Evolutionary conservation across 2,797 vertebrate genomes (phyloP), one percentile per base, ranked within the genome.

Genomic region (Halcyon badia): DNA sequence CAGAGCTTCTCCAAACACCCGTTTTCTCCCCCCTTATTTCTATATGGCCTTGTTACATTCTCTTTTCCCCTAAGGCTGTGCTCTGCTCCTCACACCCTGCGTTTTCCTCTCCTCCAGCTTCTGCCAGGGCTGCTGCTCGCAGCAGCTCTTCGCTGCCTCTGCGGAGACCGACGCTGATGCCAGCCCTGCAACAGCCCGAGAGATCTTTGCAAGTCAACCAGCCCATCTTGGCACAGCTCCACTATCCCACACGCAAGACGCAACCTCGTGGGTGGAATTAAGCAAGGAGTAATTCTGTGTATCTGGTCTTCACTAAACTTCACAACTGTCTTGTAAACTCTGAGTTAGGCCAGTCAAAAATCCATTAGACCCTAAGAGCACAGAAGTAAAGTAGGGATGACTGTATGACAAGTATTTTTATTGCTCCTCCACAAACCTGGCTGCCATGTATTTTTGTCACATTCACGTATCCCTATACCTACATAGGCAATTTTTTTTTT

Each of bases 181-280:
- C 66, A 58, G 58, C 46, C 1, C 0, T 14, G 57, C 54, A 91
- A 75, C 0, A 0, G 57, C 54, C 54, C 33, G 25, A 90, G n/a
- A 90, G 39, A 81, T 25, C 77, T 79, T 73, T 20, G 72, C 35
- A 62, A 44, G 56, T 48, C 85, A 89, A 57, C 46, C 81, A 83
- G 41, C 33, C 83, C 70, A 42, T 25, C 42, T 0, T 85, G 69
- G 70, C 90, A 90, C 3, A 83, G 78, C 61, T 85, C 88, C 0
- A 0, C 84, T 83, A 68, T 28, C 44, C 75, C 18, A 0, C 70
- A 39, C 1, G 1, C 42, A 65, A 80, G 75, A 52, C 31, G 57
- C 69, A 82, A 93, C 90, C 33, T 60, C 60, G 68, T 22, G 49
- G 56, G 56, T 87, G 64, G 77, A 95, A 91, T 82, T 84, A 83